Conservation (phyloP, 2,113 vertebrate species). For the Pterophyllum scalare region DNA sequence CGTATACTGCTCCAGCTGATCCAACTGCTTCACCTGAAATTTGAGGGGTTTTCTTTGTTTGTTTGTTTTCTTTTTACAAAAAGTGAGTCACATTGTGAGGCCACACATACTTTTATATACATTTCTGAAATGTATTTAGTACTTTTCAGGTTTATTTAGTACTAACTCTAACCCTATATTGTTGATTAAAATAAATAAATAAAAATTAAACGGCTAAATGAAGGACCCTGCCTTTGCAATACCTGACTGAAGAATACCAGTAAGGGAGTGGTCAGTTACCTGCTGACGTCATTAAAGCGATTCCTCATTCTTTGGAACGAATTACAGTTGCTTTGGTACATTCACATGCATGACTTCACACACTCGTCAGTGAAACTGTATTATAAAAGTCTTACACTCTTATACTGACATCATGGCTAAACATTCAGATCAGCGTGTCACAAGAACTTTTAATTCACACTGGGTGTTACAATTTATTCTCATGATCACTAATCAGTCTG, state of each 20-base stretch:
- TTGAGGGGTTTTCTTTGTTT: no score
- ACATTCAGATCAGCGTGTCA: no score
- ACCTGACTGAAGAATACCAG: background rate
- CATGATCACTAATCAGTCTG: background rate
- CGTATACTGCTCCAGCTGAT: conserved; percentile 90
- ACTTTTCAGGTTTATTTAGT: background rate
- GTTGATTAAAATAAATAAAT: background rate
- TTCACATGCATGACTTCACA: background rate
- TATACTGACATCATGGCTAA: no score
- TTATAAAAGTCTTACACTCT: background rate
- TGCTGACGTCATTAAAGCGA: no score
- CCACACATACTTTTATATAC: fast-evolving
- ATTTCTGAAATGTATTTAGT: background rate
- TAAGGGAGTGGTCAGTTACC: background rate
- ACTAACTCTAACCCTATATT: background rate
- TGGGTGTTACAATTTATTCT: fast-evolving
- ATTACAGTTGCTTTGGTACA: no score
- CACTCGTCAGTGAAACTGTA: background rate
- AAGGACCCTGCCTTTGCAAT: background rate
- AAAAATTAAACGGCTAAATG: background rate
- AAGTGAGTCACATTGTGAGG: background rate
- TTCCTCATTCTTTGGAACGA: no score
- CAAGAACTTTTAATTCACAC: background rate
- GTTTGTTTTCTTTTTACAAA: background rate
- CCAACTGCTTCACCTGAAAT: conserved; percentile 89